Base-by-base conservation (phyloP, 2,888 invertebrate species). In the Stenichneumon culpator region DNA sequence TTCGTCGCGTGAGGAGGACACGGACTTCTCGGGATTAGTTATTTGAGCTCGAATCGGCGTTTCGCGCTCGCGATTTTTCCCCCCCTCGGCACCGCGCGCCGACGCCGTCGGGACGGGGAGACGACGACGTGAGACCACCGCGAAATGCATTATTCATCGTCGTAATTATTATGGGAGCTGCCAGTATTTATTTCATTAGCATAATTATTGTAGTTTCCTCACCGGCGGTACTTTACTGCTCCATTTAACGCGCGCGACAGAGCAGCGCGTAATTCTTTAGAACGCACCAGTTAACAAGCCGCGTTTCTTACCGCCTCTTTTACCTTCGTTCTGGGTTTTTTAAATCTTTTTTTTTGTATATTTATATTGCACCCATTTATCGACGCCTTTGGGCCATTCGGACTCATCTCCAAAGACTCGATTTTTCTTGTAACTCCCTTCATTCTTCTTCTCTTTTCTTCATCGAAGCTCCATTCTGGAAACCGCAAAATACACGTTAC, bases 171-270 rank as follows among this genome's bases (percentile, higher is more conserved):
- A 84, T 60, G 25, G 50, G 67, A 82, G 73, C 80, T 72, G 70
- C 44, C 44, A 44, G 75, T 83, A 88, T 86, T 86, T 86, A 87
- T 84, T 86, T 87, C 73, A 84, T 87, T 86, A 86, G 79, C 79
- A 86, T 87, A 86, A 87, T 87, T 84, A 86, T 86, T 84, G 79
- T 84, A 86, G 73, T 87, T 86, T 86, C 73, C 74, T 86, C 82
- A 79, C 79, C 67, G 84, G 6, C 39, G 68, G 73, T 81, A 81
- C 84, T 86, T 80, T 73, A 86, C 73, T 85, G 86, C 86, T 85
- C 84, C 83, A 86, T 86, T 86, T 84, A 86, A 83, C 82, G 65
- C 67, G 57, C 32, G 67, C 74, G 72, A 57, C 75, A 52, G 75
- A 77, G 70, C 65, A 72, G n/a, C 83, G 79, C 70, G 67, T 75